Base-by-base conservation (phyloP, 2,113 vertebrate genomes). In the Catharus minimus region DNA sequence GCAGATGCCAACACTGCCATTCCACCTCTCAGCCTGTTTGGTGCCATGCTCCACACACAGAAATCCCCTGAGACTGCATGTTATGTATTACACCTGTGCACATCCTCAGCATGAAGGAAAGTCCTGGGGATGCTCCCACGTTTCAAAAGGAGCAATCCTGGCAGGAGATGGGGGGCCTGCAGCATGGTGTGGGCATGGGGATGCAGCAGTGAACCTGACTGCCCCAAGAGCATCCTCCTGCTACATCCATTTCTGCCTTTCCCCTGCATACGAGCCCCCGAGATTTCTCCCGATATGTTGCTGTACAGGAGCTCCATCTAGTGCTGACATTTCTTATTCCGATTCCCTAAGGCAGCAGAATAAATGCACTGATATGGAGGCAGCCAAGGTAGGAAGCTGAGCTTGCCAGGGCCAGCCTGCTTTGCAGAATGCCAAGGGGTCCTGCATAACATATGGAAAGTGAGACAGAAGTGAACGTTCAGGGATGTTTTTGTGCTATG, bases 231-330 rank as follows among this genome's bases (percentile, higher is more conserved):
- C 14, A 4, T 66, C 50, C 28, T 72, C 12, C 27, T 60, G 16
- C 55, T 60, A 0, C 47, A 21, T 50, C n/a, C 39, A 15, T 56
- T 22, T 18, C 52, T 10, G 62, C 60, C 67, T 60, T 47, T 50
- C 64, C 28, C 33, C 7, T 0, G 12, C 23, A 11, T 10, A 1
- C 8, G 36, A 33, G 7, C 15, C 13, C 19, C 28, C 1, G 13
- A 24, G 69, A 20, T 23, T 67, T 67, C 71, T 91, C 43, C 64
- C 3, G 57, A 74, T 33, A 43, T 83, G 85, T 13, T 85, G 69
- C 84, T 95, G 81, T 93, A n/a, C 43, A 52, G 84, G 90, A 94
- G 95, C 92, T 92, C 93, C 90, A 95, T 79, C 94, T 95, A 93
- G 92, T 67, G 93, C 69, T 87, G 58, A 55, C 27, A 55, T 69